Conservation (phyloP, 2,888 invertebrate genomes). For the Nomada ferruginata region DNA sequence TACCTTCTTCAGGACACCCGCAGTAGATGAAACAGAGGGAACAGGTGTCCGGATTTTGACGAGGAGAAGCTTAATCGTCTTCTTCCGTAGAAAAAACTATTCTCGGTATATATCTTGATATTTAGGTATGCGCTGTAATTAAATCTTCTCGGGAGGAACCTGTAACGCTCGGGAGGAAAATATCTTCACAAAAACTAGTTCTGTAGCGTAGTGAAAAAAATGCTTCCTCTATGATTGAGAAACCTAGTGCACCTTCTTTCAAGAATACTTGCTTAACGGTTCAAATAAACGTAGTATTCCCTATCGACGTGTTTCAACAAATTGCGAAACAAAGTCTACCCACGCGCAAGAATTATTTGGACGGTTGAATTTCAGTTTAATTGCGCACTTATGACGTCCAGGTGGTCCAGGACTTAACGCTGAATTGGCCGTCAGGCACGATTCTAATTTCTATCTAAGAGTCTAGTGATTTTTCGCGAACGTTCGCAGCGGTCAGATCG, state of each 20-base stretch:
- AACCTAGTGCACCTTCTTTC: too few relatives aligned
- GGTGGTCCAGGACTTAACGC: background rate
- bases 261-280: too few relatives aligned
- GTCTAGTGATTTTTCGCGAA: slow-evolving; percentile 3
- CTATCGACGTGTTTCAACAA: too few relatives aligned
- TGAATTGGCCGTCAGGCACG: slow-evolving; percentile 47
- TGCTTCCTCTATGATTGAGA: too few relatives aligned
- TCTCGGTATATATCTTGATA: background rate
- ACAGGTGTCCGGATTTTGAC: slow-evolving; percentile 41
- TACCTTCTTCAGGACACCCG: slow-evolving; percentile 23
- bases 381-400: background rate
- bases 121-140: slow-evolving; percentile 9
- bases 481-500: slow-evolving; percentile 26
- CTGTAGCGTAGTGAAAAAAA: too few relatives aligned
- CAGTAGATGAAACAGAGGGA: slow-evolving; percentile 28
- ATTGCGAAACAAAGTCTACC: too few relatives aligned
- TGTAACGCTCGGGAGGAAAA: background rate
- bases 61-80: slow-evolving; percentile 45
- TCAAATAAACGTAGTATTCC: too few relatives aligned
- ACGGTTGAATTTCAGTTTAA: too few relatives aligned
- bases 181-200: background rate
- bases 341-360: too few relatives aligned
- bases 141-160: background rate
- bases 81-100: slow-evolving; percentile 19
- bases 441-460: slow-evolving; percentile 47